Base-by-base conservation (phyloP, 2,797 vertebrate species). In the Sebastes paucispinis region DNA sequence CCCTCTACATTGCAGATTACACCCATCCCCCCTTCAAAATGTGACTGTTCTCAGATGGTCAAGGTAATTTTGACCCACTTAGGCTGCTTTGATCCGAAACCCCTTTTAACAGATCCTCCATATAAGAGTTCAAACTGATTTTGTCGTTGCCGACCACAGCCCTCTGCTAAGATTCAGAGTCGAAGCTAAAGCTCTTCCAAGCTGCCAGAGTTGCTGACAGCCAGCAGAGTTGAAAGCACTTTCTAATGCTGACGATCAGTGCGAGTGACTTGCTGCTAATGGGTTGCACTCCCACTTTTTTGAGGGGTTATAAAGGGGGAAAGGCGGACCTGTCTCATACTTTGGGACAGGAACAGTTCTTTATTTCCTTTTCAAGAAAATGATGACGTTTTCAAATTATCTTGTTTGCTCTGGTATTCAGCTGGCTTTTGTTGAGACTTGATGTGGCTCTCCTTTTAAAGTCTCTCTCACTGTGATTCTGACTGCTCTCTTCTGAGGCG, bases 11-110 rank as follows among this genome's bases (percentile, higher is more conserved):
- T 91, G 87, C 91, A 94, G 93, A 94, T 95, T 93, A 93, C 84
- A 74, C 89, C 87, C 87, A 16, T 81, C 85, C 84, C 74, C 73
- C 75, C 81, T 83, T 85, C 64, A 88, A 90, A 95, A 94, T 94
- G 87, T 88, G 88, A 91, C 91, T 93, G 91, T 94, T 95, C 91
- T 94, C 90, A 93, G 86, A 94, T 92, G 92, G 94, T 95, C 94
- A 96, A 95, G 93, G 94, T 96, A 93, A 94, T 94, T 94, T 88
- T 94, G 94, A 94, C 93, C 93, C 94, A 95, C 94, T 95, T 94
- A 94, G 88, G 77, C 86, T 74, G 81, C 94, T 95, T 95, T 96
- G 94, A 96, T 95, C 94, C 91, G 50, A 86, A 93, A 87, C 76
- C 89, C 75, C 87, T 89, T 94, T 93, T 89, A 91, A 93, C 90